Evolutionary conservation across 2,888 invertebrate species (phyloP), one percentile per base, ranked within the genome.

Genomic region (Hirtodrosophila alboralis): DNA sequence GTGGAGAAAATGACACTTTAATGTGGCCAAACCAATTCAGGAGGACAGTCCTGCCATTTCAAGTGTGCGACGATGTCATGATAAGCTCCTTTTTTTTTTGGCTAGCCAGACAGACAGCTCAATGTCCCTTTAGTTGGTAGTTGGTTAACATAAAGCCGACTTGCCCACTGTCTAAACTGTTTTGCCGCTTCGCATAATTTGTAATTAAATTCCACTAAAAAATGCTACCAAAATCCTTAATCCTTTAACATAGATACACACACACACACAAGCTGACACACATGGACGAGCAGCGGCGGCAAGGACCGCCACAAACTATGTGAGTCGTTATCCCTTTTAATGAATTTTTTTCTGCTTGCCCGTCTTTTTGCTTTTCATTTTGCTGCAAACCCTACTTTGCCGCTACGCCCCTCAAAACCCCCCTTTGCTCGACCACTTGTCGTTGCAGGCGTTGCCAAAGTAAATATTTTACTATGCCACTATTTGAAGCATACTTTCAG

Each of bases 281-380:
- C 54, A 37, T 59, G 59, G 43, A 13, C 37, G 51, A 56, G 45
- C 43, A 33, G n/a, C 30, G 23, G n/a, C 53, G 49, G 30, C 40
- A 41, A 34, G 64, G 67, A 60, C 58, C 52, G 56, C 26, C 37
- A 56, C 69, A 79, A 85, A 79, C 76, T 79, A 79, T 80, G 77
- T 43, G 63, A 80, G 69, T 85, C 85, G 72, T 81, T 81, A 86
- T 83, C 87, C 85, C 62, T 81, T 85, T 83, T 86, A 81, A 81
- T 81, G 87, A 81, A 86, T 83, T 86, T 79, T n/a, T 78, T 79
- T 81, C 61, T 67, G 72, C 83, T 62, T 57, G 61, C 61, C 48
- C 62, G 73, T 58, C 81, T 60, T 60, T n/a, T 58, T 64, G 79
- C 60, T 63, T 75, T 75, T 75, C 62, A 73, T 67, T 80, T 73